Percentiles rank a stretch among this genome's conserved stretches.
These are phyloP conservation scores for Anas platyrhynchos DNA, from an alignment of 2,113 vertebrate species.

Conservation along the genomic window DNA sequence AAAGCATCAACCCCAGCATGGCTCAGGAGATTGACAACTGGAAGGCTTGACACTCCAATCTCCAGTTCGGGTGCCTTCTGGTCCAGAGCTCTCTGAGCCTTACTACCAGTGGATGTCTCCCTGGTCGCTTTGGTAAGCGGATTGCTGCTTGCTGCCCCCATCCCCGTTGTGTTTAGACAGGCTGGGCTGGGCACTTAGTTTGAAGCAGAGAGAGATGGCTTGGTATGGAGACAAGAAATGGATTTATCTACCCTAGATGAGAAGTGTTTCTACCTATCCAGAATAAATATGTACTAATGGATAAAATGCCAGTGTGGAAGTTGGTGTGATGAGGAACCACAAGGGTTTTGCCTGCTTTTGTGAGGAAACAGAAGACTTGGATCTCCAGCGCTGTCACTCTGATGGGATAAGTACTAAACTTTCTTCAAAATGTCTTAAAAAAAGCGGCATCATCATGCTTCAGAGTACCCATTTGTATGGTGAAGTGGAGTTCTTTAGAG, in stretches of 20 bases:
- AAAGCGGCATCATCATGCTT: neutral
- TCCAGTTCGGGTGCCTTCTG: neutral
- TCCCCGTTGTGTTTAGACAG: neutral
- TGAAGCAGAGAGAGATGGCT: neutral
- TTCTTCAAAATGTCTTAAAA: neutral
- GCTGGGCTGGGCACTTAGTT: neutral
- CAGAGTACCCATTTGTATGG: neutral
- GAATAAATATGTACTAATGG: neutral
- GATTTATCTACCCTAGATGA: neutral
- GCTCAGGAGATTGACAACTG: neutral
- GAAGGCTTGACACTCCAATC: neutral
- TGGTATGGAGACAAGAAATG: neutral
- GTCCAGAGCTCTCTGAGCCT: neutral
- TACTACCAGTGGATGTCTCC: neutral
- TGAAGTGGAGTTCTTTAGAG: neutral
- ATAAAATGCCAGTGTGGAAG: neutral
- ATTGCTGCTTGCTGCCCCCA: neutral
- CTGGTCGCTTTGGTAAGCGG: neutral
- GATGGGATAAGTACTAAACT: neutral
- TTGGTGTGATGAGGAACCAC: neutral
- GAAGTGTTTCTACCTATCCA: neutral
- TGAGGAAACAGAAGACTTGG: neutral
- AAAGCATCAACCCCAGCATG: neutral
- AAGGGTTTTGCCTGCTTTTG: neutral
- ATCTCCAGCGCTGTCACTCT: neutral